Evolutionary conservation across 2,797 vertebrate species (phyloP).

Genomic region (Otus scops): DNA sequence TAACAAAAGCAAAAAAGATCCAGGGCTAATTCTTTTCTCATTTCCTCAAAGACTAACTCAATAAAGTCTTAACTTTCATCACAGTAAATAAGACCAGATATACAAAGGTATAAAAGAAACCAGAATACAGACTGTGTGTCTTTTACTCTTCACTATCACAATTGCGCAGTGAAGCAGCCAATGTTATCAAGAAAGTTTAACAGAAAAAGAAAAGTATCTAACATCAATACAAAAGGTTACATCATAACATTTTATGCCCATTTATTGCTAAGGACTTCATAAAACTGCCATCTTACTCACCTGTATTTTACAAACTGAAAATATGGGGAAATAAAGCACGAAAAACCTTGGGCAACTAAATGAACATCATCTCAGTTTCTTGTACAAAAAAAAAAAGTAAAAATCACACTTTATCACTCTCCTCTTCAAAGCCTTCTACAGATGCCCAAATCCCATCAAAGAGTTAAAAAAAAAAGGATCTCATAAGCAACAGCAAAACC

Average conservation of each 20-base stretch:
- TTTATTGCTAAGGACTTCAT: neutral
- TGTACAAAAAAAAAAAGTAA: neutral
- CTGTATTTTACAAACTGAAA: neutral
- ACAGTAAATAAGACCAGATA: neutral
- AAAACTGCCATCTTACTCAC: neutral
- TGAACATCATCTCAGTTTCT: neutral
- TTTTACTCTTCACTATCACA: neutral
- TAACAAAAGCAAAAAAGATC: neutral
- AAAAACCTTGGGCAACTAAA: neutral
- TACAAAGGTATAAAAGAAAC: neutral
- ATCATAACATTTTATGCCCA: neutral
- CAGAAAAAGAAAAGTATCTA: neutral
- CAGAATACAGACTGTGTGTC: accelerated
- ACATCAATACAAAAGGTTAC: neutral
- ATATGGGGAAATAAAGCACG: neutral
- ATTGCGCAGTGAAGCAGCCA: neutral
- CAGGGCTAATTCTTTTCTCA: neutral
- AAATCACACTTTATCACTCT: neutral
- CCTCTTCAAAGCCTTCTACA: neutral
- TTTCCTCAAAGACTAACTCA: neutral
- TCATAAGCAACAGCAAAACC: neutral
- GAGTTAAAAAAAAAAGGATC: neutral
- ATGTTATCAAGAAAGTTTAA: neutral
- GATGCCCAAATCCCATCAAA: neutral
- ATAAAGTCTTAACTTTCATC: neutral